Percentiles rank a stretch among this genome's conserved stretches.
Evolutionary conservation across 2,888 invertebrate genomes (phyloP).

Genomic region (Pheosia gnoma): DNA sequence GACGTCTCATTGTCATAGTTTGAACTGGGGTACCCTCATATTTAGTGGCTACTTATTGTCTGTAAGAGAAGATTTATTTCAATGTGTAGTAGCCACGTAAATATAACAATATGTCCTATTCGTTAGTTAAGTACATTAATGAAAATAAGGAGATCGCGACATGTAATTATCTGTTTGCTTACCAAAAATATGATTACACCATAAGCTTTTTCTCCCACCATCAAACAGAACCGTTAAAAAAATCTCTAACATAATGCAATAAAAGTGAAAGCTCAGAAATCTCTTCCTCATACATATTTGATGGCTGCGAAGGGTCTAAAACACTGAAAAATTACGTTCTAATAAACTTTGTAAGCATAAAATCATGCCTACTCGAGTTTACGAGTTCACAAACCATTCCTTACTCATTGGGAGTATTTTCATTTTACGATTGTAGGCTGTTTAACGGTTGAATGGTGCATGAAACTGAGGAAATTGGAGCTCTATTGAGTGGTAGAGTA

Average conservation of each 20-base stretch:
- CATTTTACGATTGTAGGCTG: constrained; percentile 6
- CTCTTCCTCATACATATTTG: constrained; percentile 16
- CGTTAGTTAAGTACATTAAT: no score
- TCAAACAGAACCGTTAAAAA: not conserved
- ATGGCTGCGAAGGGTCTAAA: not conserved
- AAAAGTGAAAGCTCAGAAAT: constrained; percentile 3
- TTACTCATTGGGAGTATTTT: constrained; percentile 1
- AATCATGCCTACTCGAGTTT: constrained; percentile 15
- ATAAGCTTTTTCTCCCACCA: not conserved
- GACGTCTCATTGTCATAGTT: no score
- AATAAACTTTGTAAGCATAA: constrained; percentile 11
- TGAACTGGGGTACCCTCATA: no score
- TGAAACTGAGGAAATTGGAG: not conserved
- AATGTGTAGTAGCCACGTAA: no score
- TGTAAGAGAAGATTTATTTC: no score
- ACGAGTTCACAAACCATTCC: constrained; percentile 6
- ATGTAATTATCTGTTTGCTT: not conserved
- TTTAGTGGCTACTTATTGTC: no score
- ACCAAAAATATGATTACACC: not conserved
- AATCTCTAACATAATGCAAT: not conserved
- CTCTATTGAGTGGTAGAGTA: not conserved
- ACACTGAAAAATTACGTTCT: constrained; percentile 12
- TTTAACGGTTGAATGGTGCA: constrained; percentile 1
- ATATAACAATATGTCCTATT: no score
- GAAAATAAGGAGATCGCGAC: no score